A percentile compares a stretch with the other conserved stretches of the same genome.
Conservation (phyloP, 2,888 invertebrate species). For the Eristalis arbustorum region DNA sequence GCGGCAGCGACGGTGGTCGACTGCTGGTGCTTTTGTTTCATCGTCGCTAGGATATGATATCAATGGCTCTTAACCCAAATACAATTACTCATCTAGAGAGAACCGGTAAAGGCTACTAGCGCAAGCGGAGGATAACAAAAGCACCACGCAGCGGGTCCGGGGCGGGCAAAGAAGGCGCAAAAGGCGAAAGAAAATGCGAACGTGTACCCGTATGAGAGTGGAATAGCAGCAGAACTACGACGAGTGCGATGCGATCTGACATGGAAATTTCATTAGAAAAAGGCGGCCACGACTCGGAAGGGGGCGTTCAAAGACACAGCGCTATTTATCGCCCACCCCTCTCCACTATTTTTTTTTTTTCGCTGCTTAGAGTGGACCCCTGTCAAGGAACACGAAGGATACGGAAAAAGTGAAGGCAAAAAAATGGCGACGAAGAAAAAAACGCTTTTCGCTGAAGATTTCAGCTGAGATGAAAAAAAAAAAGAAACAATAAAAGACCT, state of each 20-base stretch:
- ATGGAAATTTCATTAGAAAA: conserved; percentile 70
- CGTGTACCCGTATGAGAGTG: conserved; percentile 20
- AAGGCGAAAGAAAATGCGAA: conserved; percentile 28
- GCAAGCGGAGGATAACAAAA: conserved; percentile 64
- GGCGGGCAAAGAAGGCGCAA: conserved; percentile 45
- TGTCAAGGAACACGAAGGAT: conserved; percentile 52
- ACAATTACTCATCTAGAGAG: conserved; percentile 73
- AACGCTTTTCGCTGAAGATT: conserved; percentile 55
- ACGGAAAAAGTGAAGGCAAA: neutral
- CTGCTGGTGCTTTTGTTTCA: conserved; percentile 66
- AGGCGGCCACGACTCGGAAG: conserved; percentile 64
- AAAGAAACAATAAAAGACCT: conserved; percentile 21
- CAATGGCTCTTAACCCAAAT: conserved; percentile 74
- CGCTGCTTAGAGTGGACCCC: conserved; percentile 52
- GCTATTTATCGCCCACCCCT: conserved; percentile 32
- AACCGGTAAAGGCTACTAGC: conserved; percentile 67
- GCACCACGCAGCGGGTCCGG: conserved; percentile 10
- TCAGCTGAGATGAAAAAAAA: conserved; percentile 9
- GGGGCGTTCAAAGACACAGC: conserved; percentile 67
- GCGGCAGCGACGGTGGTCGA: conserved; percentile 11
- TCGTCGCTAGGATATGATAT: conserved; percentile 71
- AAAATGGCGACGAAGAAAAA: conserved; percentile 14
- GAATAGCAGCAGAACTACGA: conserved; percentile 32
- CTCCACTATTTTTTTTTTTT: conserved; percentile 7
- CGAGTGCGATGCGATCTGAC: conserved; percentile 67